Evolutionary conservation across 2,113 vertebrate species (phyloP).

Genomic region (Calonectris borealis): DNA sequence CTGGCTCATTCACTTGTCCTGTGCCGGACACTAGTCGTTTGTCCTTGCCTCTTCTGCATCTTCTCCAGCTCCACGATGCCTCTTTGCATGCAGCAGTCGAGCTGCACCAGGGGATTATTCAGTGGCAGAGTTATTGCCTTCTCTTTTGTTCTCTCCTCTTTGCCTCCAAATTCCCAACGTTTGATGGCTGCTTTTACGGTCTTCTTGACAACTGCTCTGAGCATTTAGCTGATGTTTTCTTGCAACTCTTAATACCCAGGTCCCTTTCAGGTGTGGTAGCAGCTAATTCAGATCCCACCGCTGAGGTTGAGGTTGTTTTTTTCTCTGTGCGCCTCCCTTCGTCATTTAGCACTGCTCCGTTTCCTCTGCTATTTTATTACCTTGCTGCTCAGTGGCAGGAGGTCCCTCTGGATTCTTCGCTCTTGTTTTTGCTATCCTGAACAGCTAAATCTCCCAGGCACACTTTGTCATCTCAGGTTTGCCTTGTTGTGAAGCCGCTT

Average conservation of each 20-base stretch:
- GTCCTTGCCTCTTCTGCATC: background rate
- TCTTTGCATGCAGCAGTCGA: fast-evolving
- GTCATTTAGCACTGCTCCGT: background rate
- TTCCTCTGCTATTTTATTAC: background rate
- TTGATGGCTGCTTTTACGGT: background rate
- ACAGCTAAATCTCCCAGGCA: background rate
- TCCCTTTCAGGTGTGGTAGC: background rate
- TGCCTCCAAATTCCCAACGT: background rate
- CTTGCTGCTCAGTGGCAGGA: constrained; percentile 4
- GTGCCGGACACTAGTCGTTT: background rate
- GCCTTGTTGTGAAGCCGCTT: background rate
- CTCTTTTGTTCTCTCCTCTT: constrained; percentile 1
- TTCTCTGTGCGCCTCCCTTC: background rate
- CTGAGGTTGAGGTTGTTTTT: background rate
- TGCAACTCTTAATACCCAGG: background rate
- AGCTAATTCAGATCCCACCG: background rate
- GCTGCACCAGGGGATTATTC: background rate
- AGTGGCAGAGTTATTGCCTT: background rate
- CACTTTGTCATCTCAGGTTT: constrained; percentile 20
- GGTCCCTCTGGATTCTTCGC: background rate
- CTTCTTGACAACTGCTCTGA: background rate
- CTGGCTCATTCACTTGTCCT: background rate
- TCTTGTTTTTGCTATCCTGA: background rate
- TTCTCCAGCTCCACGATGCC: fast-evolving
- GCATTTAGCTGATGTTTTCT: background rate